Conservation (phyloP, 2,797 vertebrate species). For the Artibeus jamaicensis region DNA sequence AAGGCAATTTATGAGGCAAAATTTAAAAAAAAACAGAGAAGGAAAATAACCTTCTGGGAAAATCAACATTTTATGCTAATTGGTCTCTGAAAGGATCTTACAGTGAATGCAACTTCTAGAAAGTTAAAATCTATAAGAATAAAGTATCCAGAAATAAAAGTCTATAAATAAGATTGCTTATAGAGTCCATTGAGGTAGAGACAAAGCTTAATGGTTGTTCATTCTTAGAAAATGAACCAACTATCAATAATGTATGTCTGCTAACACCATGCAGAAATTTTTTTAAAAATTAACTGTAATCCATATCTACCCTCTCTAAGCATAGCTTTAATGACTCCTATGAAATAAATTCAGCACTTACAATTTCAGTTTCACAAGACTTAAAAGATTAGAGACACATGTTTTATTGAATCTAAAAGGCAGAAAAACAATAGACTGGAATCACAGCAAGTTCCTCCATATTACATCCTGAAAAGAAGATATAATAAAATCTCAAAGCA, state of each 20-base stretch:
- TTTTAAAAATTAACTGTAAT: constrained; percentile 9
- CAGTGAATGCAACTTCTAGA: background rate
- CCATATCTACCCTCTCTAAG: background rate
- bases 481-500: background rate
- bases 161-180: background rate
- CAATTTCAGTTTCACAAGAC: constrained; percentile 26
- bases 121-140: constrained; percentile 1
- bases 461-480: background rate
- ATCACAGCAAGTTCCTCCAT: constrained; percentile 18
- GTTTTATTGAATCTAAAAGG: constrained; percentile 12
- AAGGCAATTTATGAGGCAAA: background rate
- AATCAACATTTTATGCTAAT: background rate
- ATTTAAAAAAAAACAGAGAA: background rate
- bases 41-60: background rate
- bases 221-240: constrained; percentile 34
- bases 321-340: background rate
- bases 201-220: background rate
- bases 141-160: background rate
- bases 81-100: background rate
- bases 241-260: background rate
- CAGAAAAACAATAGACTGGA: background rate
- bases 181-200: background rate
- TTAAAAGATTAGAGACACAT: constrained; percentile 21
- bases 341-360: background rate
- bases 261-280: constrained; percentile 6